Evolutionary conservation across 2,113 vertebrate genomes (phyloP).

Genomic region (Ia io): DNA sequence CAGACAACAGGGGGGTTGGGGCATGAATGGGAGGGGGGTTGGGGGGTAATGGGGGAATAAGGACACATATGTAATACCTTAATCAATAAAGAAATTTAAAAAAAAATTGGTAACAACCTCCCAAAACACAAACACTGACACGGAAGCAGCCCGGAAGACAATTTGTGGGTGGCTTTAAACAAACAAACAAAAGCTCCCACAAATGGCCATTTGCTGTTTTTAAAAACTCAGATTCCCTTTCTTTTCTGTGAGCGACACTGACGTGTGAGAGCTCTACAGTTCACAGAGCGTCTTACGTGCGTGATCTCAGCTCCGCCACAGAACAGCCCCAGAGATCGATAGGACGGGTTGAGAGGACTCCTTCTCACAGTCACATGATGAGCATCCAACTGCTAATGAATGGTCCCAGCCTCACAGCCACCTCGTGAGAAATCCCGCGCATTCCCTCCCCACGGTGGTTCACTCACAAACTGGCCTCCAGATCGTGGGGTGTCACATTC

Average conservation of each 20-base stretch:
- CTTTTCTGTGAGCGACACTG: background rate
- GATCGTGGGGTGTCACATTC: background rate
- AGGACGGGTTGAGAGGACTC: background rate
- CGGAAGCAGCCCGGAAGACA: background rate
- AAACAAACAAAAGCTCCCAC: background rate
- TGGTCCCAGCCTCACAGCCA: background rate
- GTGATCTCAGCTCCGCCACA: background rate
- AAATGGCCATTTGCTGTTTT: background rate
- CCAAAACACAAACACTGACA: background rate
- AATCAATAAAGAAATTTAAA: too few species aligned
- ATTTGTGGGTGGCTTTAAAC: background rate
- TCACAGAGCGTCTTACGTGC: background rate
- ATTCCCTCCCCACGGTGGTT: accelerated
- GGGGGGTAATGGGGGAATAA: too few species aligned
- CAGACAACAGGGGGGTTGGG: too few species aligned
- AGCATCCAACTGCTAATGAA: background rate
- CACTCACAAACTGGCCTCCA: background rate
- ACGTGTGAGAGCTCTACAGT: background rate
- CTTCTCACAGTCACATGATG: background rate
- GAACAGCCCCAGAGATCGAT: background rate
- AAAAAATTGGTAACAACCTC: background rate
- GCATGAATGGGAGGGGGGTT: too few species aligned
- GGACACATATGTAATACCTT: too few species aligned
- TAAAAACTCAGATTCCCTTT: background rate
- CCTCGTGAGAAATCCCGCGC: background rate